Percentiles rank a stretch among this genome's conserved stretches.
Evolutionary conservation across 1,140 invertebrate genomes (phyloP).

Genomic region (Melipona quadrifasciata): DNA sequence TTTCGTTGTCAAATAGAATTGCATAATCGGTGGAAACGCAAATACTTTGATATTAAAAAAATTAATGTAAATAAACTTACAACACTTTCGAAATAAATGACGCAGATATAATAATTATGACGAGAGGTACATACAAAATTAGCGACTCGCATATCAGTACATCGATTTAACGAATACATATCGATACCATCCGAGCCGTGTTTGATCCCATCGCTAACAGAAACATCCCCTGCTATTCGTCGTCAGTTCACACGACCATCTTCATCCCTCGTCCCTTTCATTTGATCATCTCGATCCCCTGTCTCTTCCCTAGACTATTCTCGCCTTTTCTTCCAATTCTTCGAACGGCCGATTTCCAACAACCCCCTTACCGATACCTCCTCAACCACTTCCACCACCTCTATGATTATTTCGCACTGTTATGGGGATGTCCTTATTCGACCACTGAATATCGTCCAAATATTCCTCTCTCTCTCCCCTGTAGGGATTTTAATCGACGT

Average conservation of each 20-base stretch:
- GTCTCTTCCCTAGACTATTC: conserved; percentile 49
- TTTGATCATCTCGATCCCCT: conserved; percentile 58
- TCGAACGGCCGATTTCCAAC: conserved; percentile 45
- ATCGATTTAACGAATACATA: background rate
- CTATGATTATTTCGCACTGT: conserved; percentile 63
- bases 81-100: no score
- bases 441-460: conserved; percentile 14
- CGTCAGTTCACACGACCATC: conserved; percentile 62
- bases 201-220: conserved; percentile 42
- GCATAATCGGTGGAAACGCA: no score
- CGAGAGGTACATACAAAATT: background rate
- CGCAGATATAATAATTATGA: no score
- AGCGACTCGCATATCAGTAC: background rate
- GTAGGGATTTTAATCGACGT: conserved; percentile 6
- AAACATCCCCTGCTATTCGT: conserved; percentile 46
- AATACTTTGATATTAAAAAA: no score
- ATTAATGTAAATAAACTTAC: no score
- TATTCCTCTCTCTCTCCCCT: background rate
- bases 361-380: conserved; percentile 32
- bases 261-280: conserved; percentile 59
- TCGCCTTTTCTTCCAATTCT: conserved; percentile 61
- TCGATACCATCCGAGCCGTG: background rate
- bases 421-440: conserved; percentile 7
- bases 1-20: no score
- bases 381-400: conserved; percentile 36